Evolutionary conservation across 2,797 vertebrate genomes (phyloP).

Genomic region (Chelon labrosus): DNA sequence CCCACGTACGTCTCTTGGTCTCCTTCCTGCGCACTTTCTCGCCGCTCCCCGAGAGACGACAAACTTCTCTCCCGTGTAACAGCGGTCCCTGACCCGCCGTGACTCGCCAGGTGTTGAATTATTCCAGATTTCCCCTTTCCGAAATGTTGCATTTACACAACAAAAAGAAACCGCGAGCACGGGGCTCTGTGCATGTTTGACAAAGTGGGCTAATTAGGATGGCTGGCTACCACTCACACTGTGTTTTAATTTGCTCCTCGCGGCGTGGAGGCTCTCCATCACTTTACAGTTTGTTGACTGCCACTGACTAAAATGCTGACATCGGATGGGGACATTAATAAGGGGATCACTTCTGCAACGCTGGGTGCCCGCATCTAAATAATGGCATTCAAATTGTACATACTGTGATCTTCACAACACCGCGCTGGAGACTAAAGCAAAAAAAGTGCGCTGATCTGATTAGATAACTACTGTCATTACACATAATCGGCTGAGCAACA

Average conservation of each 20-base stretch:
- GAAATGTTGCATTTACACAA: constrained; percentile 57
- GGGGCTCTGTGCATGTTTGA: constrained; percentile 19
- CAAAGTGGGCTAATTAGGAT: constrained; percentile 63
- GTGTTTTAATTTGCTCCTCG: constrained; percentile 66
- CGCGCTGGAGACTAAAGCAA: constrained; percentile 58
- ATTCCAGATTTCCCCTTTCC: constrained; percentile 23
- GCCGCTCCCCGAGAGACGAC: constrained; percentile 38
- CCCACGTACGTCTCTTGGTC: constrained; percentile 31
- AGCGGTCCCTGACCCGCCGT: constrained; percentile 44
- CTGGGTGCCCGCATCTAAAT: constrained; percentile 47
- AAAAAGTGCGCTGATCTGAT: constrained; percentile 47
- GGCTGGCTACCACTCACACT: constrained; percentile 45
- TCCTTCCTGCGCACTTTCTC: constrained; percentile 46
- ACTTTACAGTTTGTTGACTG: constrained; percentile 58
- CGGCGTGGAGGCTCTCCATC: constrained; percentile 48
- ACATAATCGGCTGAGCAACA: constrained; percentile 24
- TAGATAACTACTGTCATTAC: constrained; percentile 49
- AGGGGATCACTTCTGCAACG: constrained; percentile 54
- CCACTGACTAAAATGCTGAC: constrained; percentile 62
- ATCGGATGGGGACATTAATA: constrained; percentile 59
- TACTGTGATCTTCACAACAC: constrained; percentile 52
- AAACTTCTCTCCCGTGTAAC: constrained; percentile 51
- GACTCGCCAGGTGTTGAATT: constrained; percentile 55
- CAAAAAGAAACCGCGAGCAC: constrained; percentile 14
- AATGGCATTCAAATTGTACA: constrained; percentile 63